Base-by-base conservation (phyloP, 2,797 vertebrate species). In the Streptopelia turtur region DNA sequence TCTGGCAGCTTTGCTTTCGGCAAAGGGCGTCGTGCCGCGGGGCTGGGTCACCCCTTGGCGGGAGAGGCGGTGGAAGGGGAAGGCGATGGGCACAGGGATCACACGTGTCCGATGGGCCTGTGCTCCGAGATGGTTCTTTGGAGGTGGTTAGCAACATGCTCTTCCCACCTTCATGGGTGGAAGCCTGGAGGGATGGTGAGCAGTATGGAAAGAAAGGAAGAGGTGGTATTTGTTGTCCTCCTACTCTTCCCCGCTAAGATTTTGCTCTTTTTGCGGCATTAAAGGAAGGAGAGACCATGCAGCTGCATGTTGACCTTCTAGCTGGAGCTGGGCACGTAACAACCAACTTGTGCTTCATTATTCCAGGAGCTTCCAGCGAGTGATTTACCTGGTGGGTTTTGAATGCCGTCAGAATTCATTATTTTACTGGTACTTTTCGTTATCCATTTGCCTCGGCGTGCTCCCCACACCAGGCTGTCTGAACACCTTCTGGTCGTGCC, bases 401-500 rank as follows among this genome's bases (percentile, higher is more conserved):
- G 43, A 77, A 68, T 30, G 64, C 68, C 91, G 87, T 89, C 49
- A 75, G 68, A 64, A 74, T 60, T 77, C 56, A 64, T 77, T 74
- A 16, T 39, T 87, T 76, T 87, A 78, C 64, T 61, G 28, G 52
- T 16, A 13, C 0, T 0, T 87, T 82, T 84, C 47, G 28, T 80
- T 83, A 63, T 87, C 82, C 56, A 33, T 0, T 63, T 93, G 94
- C 61, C 78, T 93, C 30, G 21, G 4, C 35, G 39, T 65, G 53
- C 79, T 94, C 70, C 77, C n/a, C 66, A 4, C 52, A 65, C 50
- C 56, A 59, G 56, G 21, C 84, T 52, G 3, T 70, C 71, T 52
- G 60, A 84, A 53, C 91, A 70, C 60, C 89, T 92, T 49, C 94
- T 92, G 89, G 89, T 89, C 24, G 52, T 85, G 93, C 94, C 94